A percentile compares a stretch with the other conserved stretches of the same genome.
Evolutionary conservation across 30 jellyfish, hydroid and myxozoan genomes (phyloP).

Genomic region (Hydractinia symbiolongicarpus): DNA sequence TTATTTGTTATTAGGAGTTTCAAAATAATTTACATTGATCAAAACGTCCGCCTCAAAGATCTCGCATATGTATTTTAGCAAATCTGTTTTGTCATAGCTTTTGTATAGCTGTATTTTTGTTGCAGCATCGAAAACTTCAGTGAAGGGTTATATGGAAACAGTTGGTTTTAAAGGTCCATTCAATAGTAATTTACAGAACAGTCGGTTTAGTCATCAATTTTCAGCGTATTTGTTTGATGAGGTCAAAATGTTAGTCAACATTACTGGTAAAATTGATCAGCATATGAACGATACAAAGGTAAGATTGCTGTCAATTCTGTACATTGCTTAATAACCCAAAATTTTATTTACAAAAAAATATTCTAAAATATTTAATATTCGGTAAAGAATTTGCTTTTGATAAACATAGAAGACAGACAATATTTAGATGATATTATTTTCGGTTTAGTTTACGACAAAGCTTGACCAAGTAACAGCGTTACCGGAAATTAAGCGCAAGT

Average conservation of each 20-base stretch:
- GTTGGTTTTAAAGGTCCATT: conserved; percentile 16
- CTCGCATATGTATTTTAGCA: too few species aligned
- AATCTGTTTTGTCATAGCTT: too few species aligned
- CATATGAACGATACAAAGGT: conserved; percentile 9
- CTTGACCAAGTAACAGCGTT: conserved; percentile 4
- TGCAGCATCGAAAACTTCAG: background rate
- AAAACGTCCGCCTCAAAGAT: too few species aligned
- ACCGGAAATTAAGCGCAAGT: background rate
- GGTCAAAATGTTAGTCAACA: conserved; percentile 3
- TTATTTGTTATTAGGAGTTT: too few species aligned
- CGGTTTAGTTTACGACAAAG: background rate
- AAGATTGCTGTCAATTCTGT: too few species aligned
- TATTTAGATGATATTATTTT: background rate
- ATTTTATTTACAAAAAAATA: too few species aligned
- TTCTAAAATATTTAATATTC: too few species aligned
- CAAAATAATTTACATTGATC: too few species aligned
- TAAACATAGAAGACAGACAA: too few species aligned
- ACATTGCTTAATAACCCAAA: too few species aligned
- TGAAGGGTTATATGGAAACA: conserved; percentile 15
- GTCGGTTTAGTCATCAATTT: background rate
- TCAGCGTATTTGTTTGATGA: conserved; percentile 18
- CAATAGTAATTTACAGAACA: background rate
- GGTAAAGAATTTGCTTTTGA: too few species aligned
- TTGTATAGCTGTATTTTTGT: background rate
- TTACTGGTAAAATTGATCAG: conserved; percentile 10